Conservation (phyloP, 2,113 vertebrate genomes). For the Etia nguti region DNA sequence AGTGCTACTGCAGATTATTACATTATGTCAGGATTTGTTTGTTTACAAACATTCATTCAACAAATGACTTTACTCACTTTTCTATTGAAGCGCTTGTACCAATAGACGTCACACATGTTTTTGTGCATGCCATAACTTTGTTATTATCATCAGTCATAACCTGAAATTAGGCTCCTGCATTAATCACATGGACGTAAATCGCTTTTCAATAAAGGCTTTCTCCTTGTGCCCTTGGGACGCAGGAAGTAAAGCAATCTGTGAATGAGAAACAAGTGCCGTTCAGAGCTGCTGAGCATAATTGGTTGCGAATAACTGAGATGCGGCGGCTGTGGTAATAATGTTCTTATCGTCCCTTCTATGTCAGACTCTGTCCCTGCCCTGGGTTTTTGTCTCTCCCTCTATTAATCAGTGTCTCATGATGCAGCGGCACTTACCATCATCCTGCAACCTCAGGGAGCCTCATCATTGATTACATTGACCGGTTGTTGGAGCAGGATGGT, state of each 20-base stretch:
- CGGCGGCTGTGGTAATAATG: conserved; percentile 42
- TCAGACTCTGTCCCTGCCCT: conserved; percentile 20
- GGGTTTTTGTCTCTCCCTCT: conserved; percentile 32
- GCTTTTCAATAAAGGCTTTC: conserved; percentile 40
- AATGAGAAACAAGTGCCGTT: conserved; percentile 27
- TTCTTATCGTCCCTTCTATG: conserved; percentile 48
- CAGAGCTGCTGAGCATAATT: conserved; percentile 46
- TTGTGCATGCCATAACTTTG: neutral
- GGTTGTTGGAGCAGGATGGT: conserved; percentile 15
- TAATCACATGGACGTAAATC: conserved; percentile 40
- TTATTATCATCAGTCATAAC: conserved; percentile 16
- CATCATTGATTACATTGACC: conserved; percentile 45
- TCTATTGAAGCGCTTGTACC: neutral
- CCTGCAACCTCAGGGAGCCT: conserved; percentile 21
- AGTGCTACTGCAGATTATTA: neutral
- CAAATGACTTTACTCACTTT: neutral
- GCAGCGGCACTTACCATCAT: conserved; percentile 9
- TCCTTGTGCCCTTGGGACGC: conserved; percentile 33
- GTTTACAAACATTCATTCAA: neutral
- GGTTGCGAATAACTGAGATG: conserved; percentile 49
- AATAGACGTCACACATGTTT: neutral
- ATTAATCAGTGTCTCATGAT: conserved; percentile 53
- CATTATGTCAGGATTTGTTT: neutral
- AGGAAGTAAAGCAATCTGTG: conserved; percentile 36
- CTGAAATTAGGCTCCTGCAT: conserved; percentile 18